Evolutionary conservation across 2,113 vertebrate genomes (phyloP).

Genomic region (Perognathus longimembris): DNA sequence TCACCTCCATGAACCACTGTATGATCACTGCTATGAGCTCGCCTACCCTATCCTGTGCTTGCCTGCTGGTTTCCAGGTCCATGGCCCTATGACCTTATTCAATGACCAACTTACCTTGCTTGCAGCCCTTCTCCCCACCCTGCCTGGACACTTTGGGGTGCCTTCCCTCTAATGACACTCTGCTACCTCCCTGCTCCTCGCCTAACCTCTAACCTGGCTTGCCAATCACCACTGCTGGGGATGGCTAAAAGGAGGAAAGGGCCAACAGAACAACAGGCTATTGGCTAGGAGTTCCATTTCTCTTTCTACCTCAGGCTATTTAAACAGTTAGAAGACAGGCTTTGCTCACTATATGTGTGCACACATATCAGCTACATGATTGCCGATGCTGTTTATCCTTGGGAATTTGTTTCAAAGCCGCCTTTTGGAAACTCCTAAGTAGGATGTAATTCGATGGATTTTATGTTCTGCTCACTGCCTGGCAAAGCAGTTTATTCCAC

Average conservation of each 20-base stretch:
- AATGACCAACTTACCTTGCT: not conserved
- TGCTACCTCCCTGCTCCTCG: not conserved
- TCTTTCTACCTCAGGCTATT: conserved; percentile 69
- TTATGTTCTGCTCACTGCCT: conserved; percentile 82
- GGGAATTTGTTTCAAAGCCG: conserved; percentile 87
- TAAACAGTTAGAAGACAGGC: conserved; percentile 71
- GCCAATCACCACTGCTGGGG: not conserved
- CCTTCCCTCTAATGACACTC: not conserved
- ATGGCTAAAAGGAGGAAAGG: not conserved
- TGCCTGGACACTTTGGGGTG: not conserved
- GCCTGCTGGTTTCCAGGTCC: not conserved
- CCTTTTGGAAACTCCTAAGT: conserved; percentile 87
- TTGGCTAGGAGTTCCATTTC: conserved; percentile 83
- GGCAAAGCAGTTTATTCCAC: conserved; percentile 70
- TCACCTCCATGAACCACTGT: not conserved
- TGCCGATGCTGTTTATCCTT: conserved; percentile 83
- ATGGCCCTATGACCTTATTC: not conserved
- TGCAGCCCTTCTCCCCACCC: not conserved
- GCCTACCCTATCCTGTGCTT: not conserved
- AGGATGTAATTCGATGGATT: conserved; percentile 85
- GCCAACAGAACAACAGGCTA: conserved; percentile 57
- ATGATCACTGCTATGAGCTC: not conserved
- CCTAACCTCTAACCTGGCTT: not conserved
- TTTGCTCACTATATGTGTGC: conserved; percentile 53
- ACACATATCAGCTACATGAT: conserved; percentile 79